Evolutionary conservation across 2,888 invertebrate species (phyloP).

Genomic region (Prostheceraeus crozeri): DNA sequence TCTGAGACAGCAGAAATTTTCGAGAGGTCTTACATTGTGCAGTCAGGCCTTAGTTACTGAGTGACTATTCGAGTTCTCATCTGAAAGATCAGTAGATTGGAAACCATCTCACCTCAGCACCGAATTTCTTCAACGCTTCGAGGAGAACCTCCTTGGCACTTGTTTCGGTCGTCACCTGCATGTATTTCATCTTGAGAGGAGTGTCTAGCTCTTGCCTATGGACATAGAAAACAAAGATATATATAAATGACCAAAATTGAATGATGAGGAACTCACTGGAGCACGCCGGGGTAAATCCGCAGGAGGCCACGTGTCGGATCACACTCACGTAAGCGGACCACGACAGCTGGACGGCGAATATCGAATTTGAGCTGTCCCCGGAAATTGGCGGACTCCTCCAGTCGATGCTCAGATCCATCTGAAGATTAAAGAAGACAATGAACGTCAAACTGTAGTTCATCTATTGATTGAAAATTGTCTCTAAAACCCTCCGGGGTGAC

Average conservation of each 20-base stretch:
- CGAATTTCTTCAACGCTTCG: conserved; percentile 63
- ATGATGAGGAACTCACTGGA: conserved; percentile 62
- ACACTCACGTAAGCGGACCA: conserved; percentile 79
- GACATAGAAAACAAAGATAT: conserved; percentile 7
- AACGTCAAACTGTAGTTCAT: not conserved
- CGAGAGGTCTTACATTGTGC: too few species aligned
- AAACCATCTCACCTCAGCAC: conserved; percentile 54
- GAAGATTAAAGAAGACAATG: conserved; percentile 26
- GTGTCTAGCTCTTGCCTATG: conserved; percentile 10
- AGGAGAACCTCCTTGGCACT: conserved; percentile 83
- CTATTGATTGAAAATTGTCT: not conserved
- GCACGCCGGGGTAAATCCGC: conserved; percentile 82
- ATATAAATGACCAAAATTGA: too few species aligned
- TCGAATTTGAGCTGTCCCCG: conserved; percentile 64
- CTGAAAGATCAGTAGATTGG: not conserved
- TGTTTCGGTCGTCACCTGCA: conserved; percentile 76
- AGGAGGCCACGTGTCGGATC: conserved; percentile 79
- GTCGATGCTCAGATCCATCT: conserved; percentile 65
- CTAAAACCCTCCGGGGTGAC: not conserved
- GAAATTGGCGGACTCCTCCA: conserved; percentile 80
- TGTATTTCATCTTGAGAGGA: conserved; percentile 35
- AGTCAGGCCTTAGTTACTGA: too few species aligned
- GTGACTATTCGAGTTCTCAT: too few species aligned
- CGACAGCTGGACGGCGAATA: conserved; percentile 88
- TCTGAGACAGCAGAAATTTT: too few species aligned